Conservation (phyloP, 2,888 invertebrate species). For the Temnothorax ravouxi region DNA sequence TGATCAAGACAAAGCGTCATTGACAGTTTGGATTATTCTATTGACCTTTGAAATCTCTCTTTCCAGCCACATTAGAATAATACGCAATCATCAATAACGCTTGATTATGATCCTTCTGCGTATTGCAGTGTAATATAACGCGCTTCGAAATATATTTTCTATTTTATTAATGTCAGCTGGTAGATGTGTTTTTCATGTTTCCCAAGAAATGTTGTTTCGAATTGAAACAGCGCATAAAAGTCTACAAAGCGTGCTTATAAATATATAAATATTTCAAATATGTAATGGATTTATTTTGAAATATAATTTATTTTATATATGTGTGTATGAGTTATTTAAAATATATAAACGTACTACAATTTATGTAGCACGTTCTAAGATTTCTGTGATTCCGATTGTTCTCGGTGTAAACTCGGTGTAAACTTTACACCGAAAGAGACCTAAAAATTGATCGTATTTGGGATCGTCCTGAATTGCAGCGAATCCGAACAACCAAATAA, state of each 20-base stretch:
- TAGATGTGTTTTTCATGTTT: not conserved
- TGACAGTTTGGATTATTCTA: not conserved
- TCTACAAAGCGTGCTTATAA: not conserved
- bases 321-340: not conserved
- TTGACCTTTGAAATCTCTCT: conserved; percentile 3
- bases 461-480: no score
- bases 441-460: no score
- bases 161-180: not conserved
- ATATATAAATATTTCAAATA: no score
- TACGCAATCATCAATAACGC: not conserved
- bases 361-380: not conserved
- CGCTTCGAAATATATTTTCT: not conserved
- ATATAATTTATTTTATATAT: not conserved
- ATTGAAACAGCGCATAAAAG: not conserved
- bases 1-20: not conserved
- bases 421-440: no score
- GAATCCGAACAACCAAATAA: no score
- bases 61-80: conserved; percentile 5
- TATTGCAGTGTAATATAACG: not conserved
- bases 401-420: no score
- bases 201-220: not conserved
- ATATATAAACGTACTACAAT: not conserved
- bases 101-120: not conserved
- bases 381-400: not conserved
- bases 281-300: not conserved